Evolutionary conservation across 2,888 invertebrate species (phyloP), one percentile per base, ranked within the genome.

Genomic region (Hypomecis atomaria): DNA sequence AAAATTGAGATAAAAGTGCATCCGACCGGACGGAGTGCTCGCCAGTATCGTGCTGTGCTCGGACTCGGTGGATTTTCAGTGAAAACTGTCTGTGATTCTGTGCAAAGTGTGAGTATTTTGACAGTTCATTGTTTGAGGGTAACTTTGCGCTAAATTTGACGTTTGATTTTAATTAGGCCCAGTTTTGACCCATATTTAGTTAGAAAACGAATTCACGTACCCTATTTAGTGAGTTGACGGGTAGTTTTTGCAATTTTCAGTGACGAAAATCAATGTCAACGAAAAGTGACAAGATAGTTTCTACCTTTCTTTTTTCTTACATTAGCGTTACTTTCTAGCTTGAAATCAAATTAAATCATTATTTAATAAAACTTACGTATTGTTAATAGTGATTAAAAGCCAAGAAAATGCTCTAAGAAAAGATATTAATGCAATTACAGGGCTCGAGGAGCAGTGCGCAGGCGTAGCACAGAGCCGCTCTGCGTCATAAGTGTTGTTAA

Each of bases 101-200:
- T 66, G 68, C 61, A 72, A 67, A 80, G 82, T 84, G 90, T 90
- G 78, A 90, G 91, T 90, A 87, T 79, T 73, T 69, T 74, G 77
- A 78, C 77, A 75, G 77, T 52, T 75, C 64, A 55, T 70, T 69
- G 70, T 69, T 72, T 67, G 71, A 70, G 67, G 71, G 75, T 77
- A 78, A 69, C 67, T 57, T 57, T 62, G 72, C 72, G 66, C 62
- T 67, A 67, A 72, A 66, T 67, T 56, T 70, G 67, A 66, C 59
- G 54, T 49, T 40, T 53, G 11, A 13, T 6, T 34, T 38, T 9
- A 37, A 40, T n/a, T 10, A 33, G 7, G 8, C 5, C 34, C 33
- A 6, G 0, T 13, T 44, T 44, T 43, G n/a, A 1, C 13, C 23
- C 38, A 1, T 10, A 1, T 23, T 52, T n/a, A 7, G 38, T 8